Evolutionary conservation across 2,888 invertebrate species (phyloP), one percentile per base, ranked within the genome.

Genomic region (Callyntrura guangdongensis): DNA sequence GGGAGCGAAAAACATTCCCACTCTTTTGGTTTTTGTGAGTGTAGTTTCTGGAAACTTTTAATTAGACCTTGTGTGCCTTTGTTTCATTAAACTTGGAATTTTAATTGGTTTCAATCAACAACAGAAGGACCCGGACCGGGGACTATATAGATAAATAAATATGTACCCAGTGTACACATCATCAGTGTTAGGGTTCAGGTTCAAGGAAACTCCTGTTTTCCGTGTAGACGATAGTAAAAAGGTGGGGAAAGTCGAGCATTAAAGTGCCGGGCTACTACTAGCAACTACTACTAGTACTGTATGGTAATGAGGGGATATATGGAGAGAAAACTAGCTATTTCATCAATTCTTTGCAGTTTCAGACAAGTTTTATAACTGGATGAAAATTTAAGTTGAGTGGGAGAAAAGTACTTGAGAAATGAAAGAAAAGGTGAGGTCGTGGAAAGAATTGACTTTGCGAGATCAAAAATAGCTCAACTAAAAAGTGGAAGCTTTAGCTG

Each of bases 61-160:
- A 90, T 90, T 90, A 90, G 90, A 90, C 90, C 72, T 74, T 85
- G 85, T 90, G 82, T 90, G 61, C 90, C 90, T 90, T 90, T 90
- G 90, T 90, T 90, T 90, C 90, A 86, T 86, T 90, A 90, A 86
- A 90, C 86, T 87, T 74, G 90, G 86, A 90, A 86, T 86, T 90
- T 90, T 90, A 90, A 90, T 90, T 90, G 90, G 90, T 90, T 90
- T 90, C 90, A 90, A 90, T 90, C 90, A 86, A 86, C 90, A 90
- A 74, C 86, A 83, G 74, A 45, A 84, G 82, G 53, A 72, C 22
- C 47, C 56, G 81, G 20, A 20, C 61, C 9, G 8, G 27, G 14
- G 22, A 64, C 56, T 53, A 47, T 53, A 47, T 25, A 22, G 64
- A 36, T 36, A 36, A 36, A 36, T 36, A 36, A 61, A 25, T 8